Evolutionary conservation across 1,140 invertebrate species (phyloP).

Genomic region (Pomphorhynchus laevis): DNA sequence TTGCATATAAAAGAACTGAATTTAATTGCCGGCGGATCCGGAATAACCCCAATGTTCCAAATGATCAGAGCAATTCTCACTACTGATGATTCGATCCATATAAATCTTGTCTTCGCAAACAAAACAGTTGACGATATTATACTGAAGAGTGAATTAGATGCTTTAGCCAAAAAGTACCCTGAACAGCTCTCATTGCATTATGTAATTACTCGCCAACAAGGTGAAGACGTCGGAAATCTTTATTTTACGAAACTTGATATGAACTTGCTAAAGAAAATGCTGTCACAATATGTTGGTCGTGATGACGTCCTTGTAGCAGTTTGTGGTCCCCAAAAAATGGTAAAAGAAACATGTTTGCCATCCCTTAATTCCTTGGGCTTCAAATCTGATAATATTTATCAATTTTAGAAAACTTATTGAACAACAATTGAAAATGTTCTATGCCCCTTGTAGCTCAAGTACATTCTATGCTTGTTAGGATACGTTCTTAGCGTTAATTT

Average conservation of each 20-base stretch:
- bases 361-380: conserved; percentile 66
- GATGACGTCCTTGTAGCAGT: no score
- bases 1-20: not conserved
- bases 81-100: conserved; percentile 1
- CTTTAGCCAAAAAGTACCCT: conserved; percentile 31
- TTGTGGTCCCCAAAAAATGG: no score
- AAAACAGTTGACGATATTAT: conserved; percentile 84
- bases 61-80: conserved; percentile 33
- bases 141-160: conserved; percentile 48
- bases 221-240: not conserved
- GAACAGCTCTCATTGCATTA: conserved; percentile 38
- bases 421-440: no score
- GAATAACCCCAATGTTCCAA: conserved; percentile 81
- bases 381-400: conserved; percentile 5
- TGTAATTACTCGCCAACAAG: conserved; percentile 11
- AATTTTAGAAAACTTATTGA: conserved; percentile 1
- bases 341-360: conserved; percentile 72
- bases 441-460: no score
- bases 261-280: not conserved
- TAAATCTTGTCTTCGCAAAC: conserved; percentile 4
- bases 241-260: not conserved
- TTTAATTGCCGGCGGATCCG: conserved; percentile 28
- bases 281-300: not conserved
- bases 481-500: no score
- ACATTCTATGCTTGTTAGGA: no score